Base-by-base conservation (phyloP, 2,888 invertebrate genomes). In the Agrotis exclamationis region DNA sequence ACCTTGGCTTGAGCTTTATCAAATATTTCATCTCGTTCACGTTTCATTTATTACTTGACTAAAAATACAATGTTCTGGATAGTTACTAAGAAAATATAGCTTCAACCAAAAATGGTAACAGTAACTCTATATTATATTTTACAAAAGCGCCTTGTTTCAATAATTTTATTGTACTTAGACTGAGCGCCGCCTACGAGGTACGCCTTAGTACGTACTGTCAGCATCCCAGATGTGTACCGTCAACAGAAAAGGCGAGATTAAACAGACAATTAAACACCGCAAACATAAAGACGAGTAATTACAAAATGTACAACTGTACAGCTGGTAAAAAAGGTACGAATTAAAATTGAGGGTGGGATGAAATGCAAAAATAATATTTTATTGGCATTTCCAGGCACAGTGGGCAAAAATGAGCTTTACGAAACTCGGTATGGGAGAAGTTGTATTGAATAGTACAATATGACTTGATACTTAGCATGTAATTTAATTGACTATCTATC, bases 121-220 rank as follows among this genome's bases (percentile, higher is more conserved):
- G 56, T 87, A 79, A 24, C 92, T 91, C 90, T 53, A 79, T 74
- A 33, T 60, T 51, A 80, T 83, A 78, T 79, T 57, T 18, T 63
- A 80, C 86, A 79, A 82, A 69, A 77, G 72, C 85, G 84, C 84
- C 74, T 83, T 88, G 85, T 87, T 85, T 85, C 89, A 89, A 92
- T 92, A 90, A 91, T 91, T 91, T 92, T 90, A 92, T 91, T 90
- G 91, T 87, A 84, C 86, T 88, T 85, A 88, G 88, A 86, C 86
- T 74, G 72, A 72, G 67, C 70, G 81, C 86, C 88, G 87, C 89
- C 89, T 87, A 88, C 89, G 66, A 67, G 71, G 63, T 76, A 77
- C 68, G 66, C 72, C 63, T 74, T 63, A 70, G 66, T 77, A 78
- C 73, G 65, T 73, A 79, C 33, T 39, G 71, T 70, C 73, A 69